Evolutionary conservation across 2,113 vertebrate species (phyloP), one percentile per base, ranked within the genome.

Genomic region (Ramphastos sulfuratus): DNA sequence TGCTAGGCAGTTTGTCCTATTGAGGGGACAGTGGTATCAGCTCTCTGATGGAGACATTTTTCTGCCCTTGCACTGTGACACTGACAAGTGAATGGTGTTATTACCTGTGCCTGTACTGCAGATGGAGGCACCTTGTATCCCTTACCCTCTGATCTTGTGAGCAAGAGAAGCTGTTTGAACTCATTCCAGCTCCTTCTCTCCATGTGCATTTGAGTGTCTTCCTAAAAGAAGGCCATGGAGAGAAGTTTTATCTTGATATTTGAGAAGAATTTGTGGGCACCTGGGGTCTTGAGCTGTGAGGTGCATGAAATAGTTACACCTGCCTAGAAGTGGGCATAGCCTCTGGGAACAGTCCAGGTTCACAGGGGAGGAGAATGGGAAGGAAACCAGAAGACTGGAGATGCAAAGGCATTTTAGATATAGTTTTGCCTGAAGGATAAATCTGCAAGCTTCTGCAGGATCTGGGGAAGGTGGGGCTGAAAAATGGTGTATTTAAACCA

Each of bases 81-180:
- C 15, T 92, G 52, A 27, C n/a, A 77, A 60, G 16, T 42, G n/a
- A 77, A 82, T 31, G 16, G n/a, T 28, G 52, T 19, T 71, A 21
- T 28, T 65, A 27, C 18, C 35, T 46, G 35, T 11, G 30, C 17
- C 61, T 63, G 44, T 48, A 42, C 52, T 82, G 44, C 59, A 27
- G 6, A 24, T 18, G 9, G 16, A 59, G 21, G 31, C 27, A 54
- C 6, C 12, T 11, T 0, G 0, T n/a, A 50, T 17, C 44, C n/a
- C 15, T 30, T 12, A 39, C 30, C 23, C 23, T 66, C 44, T 65
- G 52, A 28, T 25, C 58, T 55, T 77, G 23, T n/a, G 77, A 5
- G 9, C 37, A 39, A 35, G 50, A 65, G 58, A 65, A 76, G 28
- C 11, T 87, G 7, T 48, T 33, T 60, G 65, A 77, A 72, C 35